Conservation (phyloP, 2,888 invertebrate species). For the Hydraecia micacea region DNA sequence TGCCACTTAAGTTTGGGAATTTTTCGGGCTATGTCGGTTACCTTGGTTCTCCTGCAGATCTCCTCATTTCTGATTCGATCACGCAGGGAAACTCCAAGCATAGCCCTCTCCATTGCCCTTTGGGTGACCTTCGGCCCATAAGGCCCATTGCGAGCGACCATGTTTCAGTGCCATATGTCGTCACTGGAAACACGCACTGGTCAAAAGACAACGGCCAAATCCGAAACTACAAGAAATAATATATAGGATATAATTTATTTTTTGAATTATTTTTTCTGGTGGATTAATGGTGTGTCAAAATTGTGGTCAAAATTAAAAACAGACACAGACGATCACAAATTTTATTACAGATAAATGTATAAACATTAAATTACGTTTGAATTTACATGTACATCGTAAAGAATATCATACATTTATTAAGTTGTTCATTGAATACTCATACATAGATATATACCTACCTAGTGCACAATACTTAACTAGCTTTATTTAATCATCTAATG, state of each 20-base stretch:
- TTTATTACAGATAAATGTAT: constrained; percentile 69
- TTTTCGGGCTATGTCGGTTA: no score
- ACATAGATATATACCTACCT: constrained; percentile 40
- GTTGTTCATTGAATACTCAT: constrained; percentile 51
- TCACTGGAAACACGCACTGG: no score
- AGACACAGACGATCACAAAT: constrained; percentile 66
- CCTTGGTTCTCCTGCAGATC: no score
- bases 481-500: constrained; percentile 50
- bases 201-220: background rate
- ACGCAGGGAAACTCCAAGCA: no score
- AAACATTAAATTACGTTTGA: constrained; percentile 62
- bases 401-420: constrained; percentile 47
- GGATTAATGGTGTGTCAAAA: background rate
- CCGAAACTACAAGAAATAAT: background rate
- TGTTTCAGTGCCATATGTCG: no score
- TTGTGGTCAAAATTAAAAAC: constrained; percentile 22
- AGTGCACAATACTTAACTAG: constrained; percentile 57
- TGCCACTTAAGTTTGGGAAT: no score
- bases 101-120: no score
- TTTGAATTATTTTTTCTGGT: fast-evolving
- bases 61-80: no score
- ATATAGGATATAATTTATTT: background rate
- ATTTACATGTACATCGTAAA: constrained; percentile 51
- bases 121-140: no score
- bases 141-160: no score